Base-by-base conservation (phyloP, 2,797 vertebrate genomes). In the Bryconaethiops microstoma region DNA sequence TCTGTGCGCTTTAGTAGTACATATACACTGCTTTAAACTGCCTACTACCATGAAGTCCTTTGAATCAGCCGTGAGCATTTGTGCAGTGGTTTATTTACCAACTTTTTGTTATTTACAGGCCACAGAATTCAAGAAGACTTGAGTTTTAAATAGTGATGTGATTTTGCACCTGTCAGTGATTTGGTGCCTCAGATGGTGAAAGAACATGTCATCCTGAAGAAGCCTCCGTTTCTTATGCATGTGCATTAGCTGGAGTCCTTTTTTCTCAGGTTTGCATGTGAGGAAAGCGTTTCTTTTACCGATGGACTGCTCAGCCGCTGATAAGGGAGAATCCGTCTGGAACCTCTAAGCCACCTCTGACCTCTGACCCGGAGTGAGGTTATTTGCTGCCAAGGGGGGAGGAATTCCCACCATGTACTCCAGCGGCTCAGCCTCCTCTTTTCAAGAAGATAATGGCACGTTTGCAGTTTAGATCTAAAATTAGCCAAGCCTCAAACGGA, bases 261-360 rank as follows among this genome's bases (percentile, higher is more conserved):
- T n/a, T 19, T n/a, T 74, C 7, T 63, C 13, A 14, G 50, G 59
- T 68, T 35, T 55, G 29, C 40, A 10, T 68, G 59, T 25, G 17
- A 77, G 62, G 13, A 62, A 40, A 62, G 64, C 29, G 60, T 40
- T 17, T 57, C 16, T 45, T 64, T 57, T 14, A 54, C 67, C 13
- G 29, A 25, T 23, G 25, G 78, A 60, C 54, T 54, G 23, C 12
- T 54, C 40, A 68, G 10, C 50, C 40, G 17, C 14, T 54, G 52
- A 67, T 7, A 6, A 57, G n/a, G 25, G 71, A 83, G 82, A 74
- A 64, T 81, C 59, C 67, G 84, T 86, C 85, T 85, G 80, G 76
- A 83, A 82, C 85, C 87, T 85, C 59, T 74, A 48, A 39, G 71
- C 60, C 68, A 85, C 83, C 83, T 81, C 77, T 88, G 85, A 86